phyloP scores from a whole-genome alignment of 2,113 vertebrate species.

The Macroglossus sobrinus region DNA sequence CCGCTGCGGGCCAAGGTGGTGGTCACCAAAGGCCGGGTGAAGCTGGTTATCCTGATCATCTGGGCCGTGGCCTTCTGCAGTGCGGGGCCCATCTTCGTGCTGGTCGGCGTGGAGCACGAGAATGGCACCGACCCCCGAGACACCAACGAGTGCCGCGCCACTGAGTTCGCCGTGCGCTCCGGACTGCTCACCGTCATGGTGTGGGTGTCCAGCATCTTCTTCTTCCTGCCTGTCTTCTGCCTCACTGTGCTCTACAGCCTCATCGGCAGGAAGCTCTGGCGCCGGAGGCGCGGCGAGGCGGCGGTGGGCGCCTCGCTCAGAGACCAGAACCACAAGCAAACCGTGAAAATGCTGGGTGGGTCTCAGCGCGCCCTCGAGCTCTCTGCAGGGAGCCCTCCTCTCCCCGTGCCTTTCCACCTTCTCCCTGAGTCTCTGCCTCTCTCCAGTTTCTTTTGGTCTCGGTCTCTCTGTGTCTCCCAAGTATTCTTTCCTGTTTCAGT shows the following conservation, averaged over 20 bases:
- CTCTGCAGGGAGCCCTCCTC: neutral
- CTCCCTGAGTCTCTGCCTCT: neutral
- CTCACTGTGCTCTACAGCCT: slow-evolving; percentile 96
- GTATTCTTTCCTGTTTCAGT: neutral
- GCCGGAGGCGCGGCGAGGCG: slow-evolving; percentile 85
- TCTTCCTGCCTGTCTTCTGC: slow-evolving; percentile 96
- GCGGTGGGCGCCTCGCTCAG: slow-evolving; percentile 85
- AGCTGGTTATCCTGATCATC: slow-evolving; percentile 91
- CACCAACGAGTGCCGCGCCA: slow-evolving; percentile 95
- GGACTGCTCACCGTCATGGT: slow-evolving; percentile 96
- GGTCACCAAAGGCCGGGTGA: slow-evolving; percentile 94
- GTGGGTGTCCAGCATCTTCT: slow-evolving; percentile 96
- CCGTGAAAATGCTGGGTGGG: slow-evolving; percentile 96
- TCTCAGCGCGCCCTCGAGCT: neutral
- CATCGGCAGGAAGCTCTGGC: slow-evolving; percentile 95
- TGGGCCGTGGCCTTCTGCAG: slow-evolving; percentile 93
- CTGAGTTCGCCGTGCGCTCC: slow-evolving; percentile 93
- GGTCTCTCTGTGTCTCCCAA: neutral
- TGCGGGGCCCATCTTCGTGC: slow-evolving; percentile 93
- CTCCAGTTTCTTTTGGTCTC: neutral
- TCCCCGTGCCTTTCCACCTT: neutral
- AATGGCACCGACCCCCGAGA: slow-evolving; percentile 84
- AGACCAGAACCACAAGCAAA: slow-evolving; percentile 95
- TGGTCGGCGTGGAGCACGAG: slow-evolving; percentile 95
- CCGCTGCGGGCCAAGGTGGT: slow-evolving; percentile 94